Base-by-base conservation (phyloP, 2,797 vertebrate species). In the Micromesistius poutassou region DNA sequence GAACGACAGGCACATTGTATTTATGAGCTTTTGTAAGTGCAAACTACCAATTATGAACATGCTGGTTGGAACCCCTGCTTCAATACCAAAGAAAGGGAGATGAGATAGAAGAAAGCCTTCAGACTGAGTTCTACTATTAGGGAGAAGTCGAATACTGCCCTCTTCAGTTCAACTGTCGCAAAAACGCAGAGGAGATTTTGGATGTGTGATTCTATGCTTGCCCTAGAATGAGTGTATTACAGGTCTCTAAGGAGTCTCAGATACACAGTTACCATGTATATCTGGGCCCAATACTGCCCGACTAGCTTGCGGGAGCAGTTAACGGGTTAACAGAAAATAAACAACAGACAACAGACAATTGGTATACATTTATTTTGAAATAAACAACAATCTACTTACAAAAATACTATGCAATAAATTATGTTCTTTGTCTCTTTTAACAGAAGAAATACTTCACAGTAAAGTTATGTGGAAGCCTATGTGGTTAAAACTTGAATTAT, bases 341-440 rank as follows among this genome's bases (percentile, higher is more conserved):
- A 77, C 74, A 78, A 79, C 76, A 83, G 77, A 72, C 78, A 75
- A 77, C 78, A 85, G 85, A 91, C 81, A 86, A 87, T 79, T 86
- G 81, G 87, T 89, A 91, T 86, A 93, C 90, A 92, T 94, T 94
- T 94, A 94, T 94, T 95, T 77, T 90, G 90, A 94, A 74, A 38
- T 74, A 86, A 92, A 94, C 93, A 94, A 88, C 86, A 87, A 88
- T 89, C 90, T 93, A 93, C 89, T 88, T 94, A 90, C 89, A 94
- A 94, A 95, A 93, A 94, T 93, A 94, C 90, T 94, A 90, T 93
- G 86, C 81, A 88, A 89, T 82, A 75, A 81, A 81, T 84, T 80
- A 74, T 83, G 8, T 50, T 75, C 72, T 76, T 80, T 79, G 74
- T 77, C 75, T 70, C 77, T 77, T 84, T 80, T 85, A 86, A 90